Evolutionary conservation across 2,888 invertebrate species (phyloP).

Genomic region (Macroteleia sp.): DNA sequence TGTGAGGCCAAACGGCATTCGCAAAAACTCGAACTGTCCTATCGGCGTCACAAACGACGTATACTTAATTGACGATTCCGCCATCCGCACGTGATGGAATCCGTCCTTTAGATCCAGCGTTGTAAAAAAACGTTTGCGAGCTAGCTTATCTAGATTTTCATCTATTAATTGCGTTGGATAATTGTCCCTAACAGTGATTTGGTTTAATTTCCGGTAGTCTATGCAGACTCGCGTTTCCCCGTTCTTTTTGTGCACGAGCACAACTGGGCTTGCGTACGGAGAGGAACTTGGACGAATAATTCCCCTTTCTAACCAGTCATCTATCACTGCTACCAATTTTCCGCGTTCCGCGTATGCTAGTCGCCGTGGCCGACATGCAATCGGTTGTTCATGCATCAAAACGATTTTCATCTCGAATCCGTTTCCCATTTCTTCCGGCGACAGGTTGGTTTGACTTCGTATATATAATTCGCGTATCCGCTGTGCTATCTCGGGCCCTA

Average conservation of each 20-base stretch:
- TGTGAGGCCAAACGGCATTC: slow-evolving; percentile 3
- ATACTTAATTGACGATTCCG: background rate
- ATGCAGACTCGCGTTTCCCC: background rate
- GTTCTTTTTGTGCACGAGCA: background rate
- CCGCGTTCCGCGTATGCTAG: background rate
- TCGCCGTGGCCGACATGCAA: background rate
- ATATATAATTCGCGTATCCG: background rate
- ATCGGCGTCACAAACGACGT: background rate
- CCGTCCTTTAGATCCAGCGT: background rate
- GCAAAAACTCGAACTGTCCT: slow-evolving; percentile 1
- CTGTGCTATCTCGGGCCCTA: background rate
- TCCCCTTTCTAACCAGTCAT: background rate
- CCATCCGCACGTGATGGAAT: background rate
- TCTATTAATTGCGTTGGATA: background rate
- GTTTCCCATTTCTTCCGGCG: background rate
- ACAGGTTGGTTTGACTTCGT: too few species aligned
- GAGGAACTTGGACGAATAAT: background rate
- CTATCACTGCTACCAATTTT: background rate
- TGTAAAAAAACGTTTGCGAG: background rate
- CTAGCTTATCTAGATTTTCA: background rate
- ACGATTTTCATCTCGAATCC: background rate
- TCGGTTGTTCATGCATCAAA: background rate
- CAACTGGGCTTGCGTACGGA: background rate
- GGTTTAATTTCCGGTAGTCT: background rate
- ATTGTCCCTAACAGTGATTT: background rate